Base-by-base conservation (phyloP, 2,888 invertebrate species). In the Glaucopsyche alexis region DNA sequence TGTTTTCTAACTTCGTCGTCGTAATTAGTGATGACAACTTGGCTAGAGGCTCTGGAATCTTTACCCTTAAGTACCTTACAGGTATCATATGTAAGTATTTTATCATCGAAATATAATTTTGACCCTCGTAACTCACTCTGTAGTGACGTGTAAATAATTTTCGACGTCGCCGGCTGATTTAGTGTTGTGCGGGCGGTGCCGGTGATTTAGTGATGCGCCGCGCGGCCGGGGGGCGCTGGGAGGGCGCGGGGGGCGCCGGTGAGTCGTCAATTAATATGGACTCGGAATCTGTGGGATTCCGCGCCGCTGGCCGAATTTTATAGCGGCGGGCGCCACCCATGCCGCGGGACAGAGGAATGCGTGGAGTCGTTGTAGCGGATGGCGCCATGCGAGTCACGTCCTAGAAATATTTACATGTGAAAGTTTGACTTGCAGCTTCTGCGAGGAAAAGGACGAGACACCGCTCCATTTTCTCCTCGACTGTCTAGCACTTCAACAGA, bases 261-360 rank as follows among this genome's bases (percentile, higher is more conserved):
- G 89, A 89, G 91, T 92, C 89, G 89, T 89, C 91, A 91, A 93
- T 92, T 92, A 93, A 92, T 93, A 91, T 91, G 88, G 89, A 92
- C 84, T 88, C 85, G 90, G 89, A 91, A 92, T 92, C 92, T 91
- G 91, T 92, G 90, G 91, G 92, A 93, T 91, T 93, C 92, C 90
- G 87, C 91, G 90, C 89, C 90, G 90, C 88, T 87, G 91, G 90
- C 91, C 92, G 91, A 92, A 92, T 92, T 93, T 92, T 93, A 93
- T 93, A 90, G 91, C 88, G 90, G 86, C 89, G 86, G 91, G 91
- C 91, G 92, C 92, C 92, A 91, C 92, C 92, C 92, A 91, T 85
- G 90, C 90, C 79, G 86, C 75, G 80, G 85, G 14, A 79, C 80
- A 84, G 55, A 50, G 76, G 9, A 19, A 65, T 0, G 9, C 0